Evolutionary conservation across 2,888 invertebrate genomes (phyloP).

Genomic region (Calameuta filiformis): DNA sequence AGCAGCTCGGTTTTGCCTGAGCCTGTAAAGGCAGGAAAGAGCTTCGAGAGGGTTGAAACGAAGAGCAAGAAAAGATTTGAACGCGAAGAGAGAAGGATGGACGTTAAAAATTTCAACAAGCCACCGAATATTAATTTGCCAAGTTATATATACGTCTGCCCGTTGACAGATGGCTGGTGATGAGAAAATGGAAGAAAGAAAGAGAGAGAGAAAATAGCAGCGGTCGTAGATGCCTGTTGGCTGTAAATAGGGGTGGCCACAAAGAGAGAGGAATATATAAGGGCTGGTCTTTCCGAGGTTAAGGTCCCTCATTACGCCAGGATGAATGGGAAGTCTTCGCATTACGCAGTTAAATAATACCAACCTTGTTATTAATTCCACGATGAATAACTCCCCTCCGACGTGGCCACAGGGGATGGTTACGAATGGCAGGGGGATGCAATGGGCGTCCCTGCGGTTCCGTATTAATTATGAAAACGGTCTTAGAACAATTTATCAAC

Average conservation of each 20-base stretch:
- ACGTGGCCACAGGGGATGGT: too few relatives aligned
- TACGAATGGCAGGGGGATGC: neutral
- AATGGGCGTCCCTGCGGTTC: constrained; percentile 6
- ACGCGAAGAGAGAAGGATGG: neutral
- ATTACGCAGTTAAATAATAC: constrained; percentile 23
- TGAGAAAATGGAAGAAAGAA: neutral
- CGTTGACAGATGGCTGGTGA: constrained; percentile 17
- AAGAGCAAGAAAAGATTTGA: neutral
- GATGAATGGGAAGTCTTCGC: constrained; percentile 25
- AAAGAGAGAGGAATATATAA: too few relatives aligned
- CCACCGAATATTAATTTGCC: constrained; percentile 19
- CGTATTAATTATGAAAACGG: constrained; percentile 17
- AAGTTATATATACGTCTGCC: constrained; percentile 19
- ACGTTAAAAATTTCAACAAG: neutral
- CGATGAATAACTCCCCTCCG: constrained; percentile 13
- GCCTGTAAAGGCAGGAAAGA: too few relatives aligned
- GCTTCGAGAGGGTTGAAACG: neutral
- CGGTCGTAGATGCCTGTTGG: neutral
- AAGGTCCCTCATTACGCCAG: constrained; percentile 8
- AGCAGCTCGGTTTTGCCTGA: too few relatives aligned
- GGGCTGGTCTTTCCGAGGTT: neutral
- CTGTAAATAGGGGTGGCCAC: constrained; percentile 5
- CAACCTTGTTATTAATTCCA: constrained; percentile 23
- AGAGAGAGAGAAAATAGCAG: neutral
- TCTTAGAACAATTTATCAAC: constrained; percentile 11